phyloP scores from a whole-genome alignment of 1,140 invertebrate genomes.

The Acyrthosiphon pisum region DNA sequence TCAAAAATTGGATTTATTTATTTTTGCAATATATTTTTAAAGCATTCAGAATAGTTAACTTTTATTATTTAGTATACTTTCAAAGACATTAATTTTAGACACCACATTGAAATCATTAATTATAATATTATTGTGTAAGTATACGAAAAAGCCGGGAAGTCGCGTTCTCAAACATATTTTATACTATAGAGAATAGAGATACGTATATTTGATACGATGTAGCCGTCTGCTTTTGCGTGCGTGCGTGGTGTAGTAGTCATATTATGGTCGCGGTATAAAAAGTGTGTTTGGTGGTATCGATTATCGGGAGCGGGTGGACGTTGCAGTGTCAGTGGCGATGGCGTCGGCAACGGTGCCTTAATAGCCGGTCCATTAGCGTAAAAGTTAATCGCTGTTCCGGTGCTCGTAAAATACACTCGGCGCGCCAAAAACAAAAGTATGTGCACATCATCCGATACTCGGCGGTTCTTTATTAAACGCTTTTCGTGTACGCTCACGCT shows the following conservation, averaged over 20 bases:
- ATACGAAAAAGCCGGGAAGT: too few relatives aligned
- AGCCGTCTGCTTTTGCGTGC: neutral
- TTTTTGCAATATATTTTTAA: neutral
- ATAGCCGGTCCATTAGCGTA: slow-evolving; percentile 57
- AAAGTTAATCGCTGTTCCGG: slow-evolving; percentile 54
- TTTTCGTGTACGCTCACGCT: neutral
- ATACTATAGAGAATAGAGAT: neutral
- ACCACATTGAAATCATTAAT: neutral
- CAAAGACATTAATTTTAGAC: neutral
- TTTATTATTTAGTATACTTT: neutral
- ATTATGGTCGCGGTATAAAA: neutral
- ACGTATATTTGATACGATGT: too few relatives aligned
- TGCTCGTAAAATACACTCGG: slow-evolving; percentile 55
- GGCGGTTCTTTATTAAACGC: slow-evolving; percentile 55
- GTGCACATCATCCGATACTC: slow-evolving; percentile 37
- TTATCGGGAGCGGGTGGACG: neutral
- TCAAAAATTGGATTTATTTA: neutral
- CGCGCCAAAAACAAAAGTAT: slow-evolving; percentile 53
- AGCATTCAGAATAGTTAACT: neutral
- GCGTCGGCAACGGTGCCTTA: slow-evolving; percentile 24
- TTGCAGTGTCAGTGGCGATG: neutral
- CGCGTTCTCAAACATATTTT: neutral
- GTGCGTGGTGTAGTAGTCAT: neutral
- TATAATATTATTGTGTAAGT: neutral
- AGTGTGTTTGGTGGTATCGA: slow-evolving; percentile 7